These are phyloP conservation scores for Bettongia penicillata DNA, from an alignment of 2,113 vertebrate species.

Conservation along the genomic window DNA sequence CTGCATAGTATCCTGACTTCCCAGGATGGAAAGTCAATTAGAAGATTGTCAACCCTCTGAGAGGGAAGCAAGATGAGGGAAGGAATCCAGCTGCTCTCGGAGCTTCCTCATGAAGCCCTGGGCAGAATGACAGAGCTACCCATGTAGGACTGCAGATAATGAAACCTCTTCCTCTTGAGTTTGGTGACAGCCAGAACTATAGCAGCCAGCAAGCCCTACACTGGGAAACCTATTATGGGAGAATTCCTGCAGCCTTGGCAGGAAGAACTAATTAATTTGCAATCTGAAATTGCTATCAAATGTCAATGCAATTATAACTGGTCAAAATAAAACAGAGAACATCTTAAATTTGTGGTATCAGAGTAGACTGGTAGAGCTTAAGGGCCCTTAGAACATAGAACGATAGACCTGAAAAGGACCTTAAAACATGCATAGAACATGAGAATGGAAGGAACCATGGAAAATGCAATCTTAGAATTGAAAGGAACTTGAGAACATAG, in stretches of 20 bases:
- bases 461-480: background rate
- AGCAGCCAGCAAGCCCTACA: background rate
- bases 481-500: background rate
- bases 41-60: background rate
- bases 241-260: background rate
- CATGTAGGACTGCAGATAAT: background rate
- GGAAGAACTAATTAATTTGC: background rate
- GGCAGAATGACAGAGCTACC: background rate
- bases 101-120: constrained; percentile 8
- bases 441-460: background rate
- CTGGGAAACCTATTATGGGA: background rate
- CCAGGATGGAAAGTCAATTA: background rate
- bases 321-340: background rate
- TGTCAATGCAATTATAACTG: background rate
- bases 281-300: background rate
- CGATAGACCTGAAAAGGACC: background rate
- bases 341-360: background rate
- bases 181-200: background rate
- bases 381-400: background rate
- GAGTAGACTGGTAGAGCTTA: background rate
- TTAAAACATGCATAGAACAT: background rate
- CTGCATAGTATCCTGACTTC: background rate
- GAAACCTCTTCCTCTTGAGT: background rate
- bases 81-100: background rate
- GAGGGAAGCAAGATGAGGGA: background rate